phyloP scores from a whole-genome alignment of 2,797 vertebrate genomes.

The Poecile montanus region DNA sequence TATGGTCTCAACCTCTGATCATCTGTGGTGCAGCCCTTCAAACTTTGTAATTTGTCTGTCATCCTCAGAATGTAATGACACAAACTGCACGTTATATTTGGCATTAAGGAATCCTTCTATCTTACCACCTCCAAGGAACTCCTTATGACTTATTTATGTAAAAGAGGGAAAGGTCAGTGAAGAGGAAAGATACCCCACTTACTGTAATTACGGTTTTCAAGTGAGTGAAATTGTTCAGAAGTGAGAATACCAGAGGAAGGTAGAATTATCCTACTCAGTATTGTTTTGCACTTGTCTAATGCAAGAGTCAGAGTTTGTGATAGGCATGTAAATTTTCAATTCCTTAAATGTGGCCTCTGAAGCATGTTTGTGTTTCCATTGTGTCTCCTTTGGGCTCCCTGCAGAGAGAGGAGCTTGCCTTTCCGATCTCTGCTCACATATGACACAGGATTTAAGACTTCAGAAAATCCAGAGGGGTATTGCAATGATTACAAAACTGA shows the following conservation, averaged over 20 bases:
- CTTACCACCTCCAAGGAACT: neutral
- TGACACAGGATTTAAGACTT: neutral
- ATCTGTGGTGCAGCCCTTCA: neutral
- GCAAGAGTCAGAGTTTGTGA: neutral
- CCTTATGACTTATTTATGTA: neutral
- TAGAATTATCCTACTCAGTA: neutral
- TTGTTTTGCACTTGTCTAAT: neutral
- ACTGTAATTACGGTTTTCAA: neutral
- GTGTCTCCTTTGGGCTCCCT: neutral
- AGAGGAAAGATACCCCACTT: neutral
- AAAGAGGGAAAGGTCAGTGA: neutral
- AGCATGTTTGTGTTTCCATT: neutral
- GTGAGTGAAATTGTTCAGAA: neutral
- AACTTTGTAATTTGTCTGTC: neutral
- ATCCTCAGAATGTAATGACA: neutral
- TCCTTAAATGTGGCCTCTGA: neutral
- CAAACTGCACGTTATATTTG: neutral
- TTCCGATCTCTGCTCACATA: neutral
- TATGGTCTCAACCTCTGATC: accelerated
- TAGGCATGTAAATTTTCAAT: accelerated
- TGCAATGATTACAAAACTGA: neutral
- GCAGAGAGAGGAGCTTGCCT: neutral
- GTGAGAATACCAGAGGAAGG: neutral
- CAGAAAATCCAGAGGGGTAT: neutral
- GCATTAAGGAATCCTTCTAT: neutral